Evolutionary conservation across 2,113 vertebrate genomes (phyloP).

Genomic region (Gavialis gangeticus): DNA sequence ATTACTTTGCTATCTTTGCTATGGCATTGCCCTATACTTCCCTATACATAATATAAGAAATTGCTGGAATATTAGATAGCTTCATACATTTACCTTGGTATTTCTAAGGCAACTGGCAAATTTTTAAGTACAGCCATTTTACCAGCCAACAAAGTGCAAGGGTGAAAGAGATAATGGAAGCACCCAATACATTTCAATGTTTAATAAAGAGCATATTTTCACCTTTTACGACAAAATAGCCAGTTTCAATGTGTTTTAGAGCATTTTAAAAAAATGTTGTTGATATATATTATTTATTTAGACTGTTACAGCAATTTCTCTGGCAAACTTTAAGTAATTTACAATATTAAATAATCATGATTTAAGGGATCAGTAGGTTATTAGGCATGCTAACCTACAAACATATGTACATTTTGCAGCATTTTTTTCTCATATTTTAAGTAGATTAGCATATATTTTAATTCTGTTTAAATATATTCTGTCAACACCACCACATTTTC

Average conservation of each 20-base stretch:
- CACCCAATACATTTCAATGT: not conserved
- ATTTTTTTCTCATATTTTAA: not conserved
- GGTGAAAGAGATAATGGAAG: not conserved
- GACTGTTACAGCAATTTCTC: constrained; percentile 35
- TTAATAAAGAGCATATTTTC: constrained; percentile 49
- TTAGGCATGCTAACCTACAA: constrained; percentile 17
- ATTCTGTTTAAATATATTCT: not conserved
- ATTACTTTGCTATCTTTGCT: not conserved
- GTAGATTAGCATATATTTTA: not conserved
- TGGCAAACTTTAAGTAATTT: not conserved
- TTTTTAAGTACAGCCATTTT: not conserved
- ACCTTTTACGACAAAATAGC: constrained; percentile 46
- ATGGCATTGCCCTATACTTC: not conserved
- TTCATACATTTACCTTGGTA: not conserved
- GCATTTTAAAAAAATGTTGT: constrained; percentile 40
- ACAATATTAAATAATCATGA: not conserved
- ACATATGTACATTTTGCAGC: not conserved
- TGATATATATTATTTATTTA: constrained; percentile 50
- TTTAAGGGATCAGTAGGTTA: not conserved
- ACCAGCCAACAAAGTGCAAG: not conserved
- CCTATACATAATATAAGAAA: not conserved
- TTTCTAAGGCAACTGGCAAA: not conserved
- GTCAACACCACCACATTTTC: not conserved
- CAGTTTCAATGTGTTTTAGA: constrained; percentile 38
- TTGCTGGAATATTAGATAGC: not conserved